Evolutionary conservation across 2,888 invertebrate species (phyloP).

Genomic region (Nebria salina): DNA sequence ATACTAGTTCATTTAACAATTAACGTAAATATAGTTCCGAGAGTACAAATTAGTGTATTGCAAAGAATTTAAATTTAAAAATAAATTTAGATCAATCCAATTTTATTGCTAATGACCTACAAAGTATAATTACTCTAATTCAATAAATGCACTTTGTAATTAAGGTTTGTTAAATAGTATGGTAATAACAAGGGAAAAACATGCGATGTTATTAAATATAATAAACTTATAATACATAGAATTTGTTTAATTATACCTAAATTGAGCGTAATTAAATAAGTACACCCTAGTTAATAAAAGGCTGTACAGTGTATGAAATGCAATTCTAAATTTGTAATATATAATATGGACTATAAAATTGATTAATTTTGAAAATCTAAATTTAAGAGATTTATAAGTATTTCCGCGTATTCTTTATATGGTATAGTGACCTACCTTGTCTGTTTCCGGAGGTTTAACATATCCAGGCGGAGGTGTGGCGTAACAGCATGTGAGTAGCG

Average conservation of each 20-base stretch:
- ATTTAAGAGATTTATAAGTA: neutral
- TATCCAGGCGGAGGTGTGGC: conserved; percentile 61
- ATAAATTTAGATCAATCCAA: neutral
- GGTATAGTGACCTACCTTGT: conserved; percentile 59
- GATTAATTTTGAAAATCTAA: neutral
- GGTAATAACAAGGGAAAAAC: neutral
- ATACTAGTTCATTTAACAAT: neutral
- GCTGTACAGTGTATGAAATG: no score
- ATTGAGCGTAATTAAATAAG: no score
- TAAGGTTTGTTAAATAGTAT: neutral
- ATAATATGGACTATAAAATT: no score
- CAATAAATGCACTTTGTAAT: neutral
- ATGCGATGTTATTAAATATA: neutral
- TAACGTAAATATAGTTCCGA: neutral
- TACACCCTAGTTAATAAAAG: no score
- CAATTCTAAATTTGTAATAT: no score
- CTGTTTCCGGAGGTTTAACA: conserved; percentile 58
- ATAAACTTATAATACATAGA: no score
- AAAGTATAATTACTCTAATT: neutral
- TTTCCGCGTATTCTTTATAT: neutral
- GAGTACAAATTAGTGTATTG: neutral
- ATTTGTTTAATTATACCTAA: no score
- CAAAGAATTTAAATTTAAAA: neutral
- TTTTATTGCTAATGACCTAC: neutral
- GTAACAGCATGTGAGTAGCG: conserved; percentile 42